Conservation (phyloP, 2,113 vertebrate genomes). For the Ammodytes dubius region DNA sequence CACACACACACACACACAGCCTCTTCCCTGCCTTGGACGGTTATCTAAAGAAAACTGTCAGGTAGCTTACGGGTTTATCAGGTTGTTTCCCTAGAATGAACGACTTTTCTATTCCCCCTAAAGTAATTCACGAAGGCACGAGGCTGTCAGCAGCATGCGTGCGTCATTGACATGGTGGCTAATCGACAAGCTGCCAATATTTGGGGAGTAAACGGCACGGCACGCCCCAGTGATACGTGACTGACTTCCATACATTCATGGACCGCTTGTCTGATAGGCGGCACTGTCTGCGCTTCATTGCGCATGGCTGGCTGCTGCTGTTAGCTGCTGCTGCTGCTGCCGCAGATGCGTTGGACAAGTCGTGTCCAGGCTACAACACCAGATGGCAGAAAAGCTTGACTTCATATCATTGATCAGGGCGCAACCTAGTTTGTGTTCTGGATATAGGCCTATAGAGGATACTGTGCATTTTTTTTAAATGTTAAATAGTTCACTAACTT, state of each 20-base stretch:
- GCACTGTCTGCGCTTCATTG: background rate
- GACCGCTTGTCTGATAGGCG: background rate
- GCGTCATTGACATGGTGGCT: conserved; percentile 17
- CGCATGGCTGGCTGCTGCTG: background rate
- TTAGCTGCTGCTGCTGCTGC: no score
- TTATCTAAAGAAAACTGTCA: background rate
- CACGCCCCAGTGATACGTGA: conserved; percentile 50
- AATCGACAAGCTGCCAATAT: background rate
- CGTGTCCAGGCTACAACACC: background rate
- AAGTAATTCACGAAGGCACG: background rate
- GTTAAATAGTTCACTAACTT: background rate
- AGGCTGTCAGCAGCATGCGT: background rate
- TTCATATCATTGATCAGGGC: background rate
- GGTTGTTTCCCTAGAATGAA: background rate
- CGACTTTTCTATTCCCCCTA: background rate
- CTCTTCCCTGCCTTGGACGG: no score
- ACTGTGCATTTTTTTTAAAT: background rate
- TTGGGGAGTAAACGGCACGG: background rate
- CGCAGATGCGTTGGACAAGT: background rate
- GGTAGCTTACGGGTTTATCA: background rate
- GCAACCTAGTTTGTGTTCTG: background rate
- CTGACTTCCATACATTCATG: conserved; percentile 10
- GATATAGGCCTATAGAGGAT: background rate
- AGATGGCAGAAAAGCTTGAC: conserved; percentile 17
- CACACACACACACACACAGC: no score